Conservation (phyloP, 2,888 invertebrate genomes). For the Brachylomia viminalis region DNA sequence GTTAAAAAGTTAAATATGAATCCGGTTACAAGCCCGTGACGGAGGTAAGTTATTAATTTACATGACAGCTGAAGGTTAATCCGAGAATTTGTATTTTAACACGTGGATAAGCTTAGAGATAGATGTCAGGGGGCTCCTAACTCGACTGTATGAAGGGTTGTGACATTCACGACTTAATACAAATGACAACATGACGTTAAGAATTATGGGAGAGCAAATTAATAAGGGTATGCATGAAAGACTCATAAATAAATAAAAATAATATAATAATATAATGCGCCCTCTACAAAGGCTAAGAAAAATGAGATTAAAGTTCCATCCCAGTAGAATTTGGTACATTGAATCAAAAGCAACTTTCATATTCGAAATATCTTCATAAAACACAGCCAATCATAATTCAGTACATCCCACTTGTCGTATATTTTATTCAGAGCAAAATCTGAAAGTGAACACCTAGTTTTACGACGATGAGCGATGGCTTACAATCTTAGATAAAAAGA, state of each 20-base stretch:
- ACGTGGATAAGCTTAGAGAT: slow-evolving; percentile 31
- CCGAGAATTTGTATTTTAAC: slow-evolving; percentile 39
- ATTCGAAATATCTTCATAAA: slow-evolving; percentile 46
- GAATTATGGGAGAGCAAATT: not conserved
- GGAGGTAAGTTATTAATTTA: slow-evolving; percentile 62
- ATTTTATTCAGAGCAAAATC: slow-evolving; percentile 57
- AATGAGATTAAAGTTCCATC: not conserved
- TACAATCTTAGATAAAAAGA: slow-evolving; percentile 66
- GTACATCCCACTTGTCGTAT: slow-evolving; percentile 50
- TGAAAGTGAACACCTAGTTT: slow-evolving; percentile 59
- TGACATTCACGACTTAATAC: not conserved
- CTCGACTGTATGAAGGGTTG: slow-evolving; percentile 6
- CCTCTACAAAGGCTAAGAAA: not conserved
- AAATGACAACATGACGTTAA: not conserved
- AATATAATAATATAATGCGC: no score
- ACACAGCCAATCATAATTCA: slow-evolving; percentile 59
- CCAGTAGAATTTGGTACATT: slow-evolving; percentile 30
- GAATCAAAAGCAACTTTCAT: slow-evolving; percentile 17
- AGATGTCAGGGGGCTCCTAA: slow-evolving; percentile 18
- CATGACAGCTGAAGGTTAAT: slow-evolving; percentile 53
- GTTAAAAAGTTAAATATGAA: slow-evolving; percentile 80
- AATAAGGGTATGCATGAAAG: not conserved
- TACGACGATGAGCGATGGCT: slow-evolving; percentile 55
- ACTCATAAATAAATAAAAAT: not conserved
- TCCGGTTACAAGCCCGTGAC: slow-evolving; percentile 60